Base-by-base conservation (phyloP, 2,888 invertebrate genomes). In the Ariolimax columbianus region DNA sequence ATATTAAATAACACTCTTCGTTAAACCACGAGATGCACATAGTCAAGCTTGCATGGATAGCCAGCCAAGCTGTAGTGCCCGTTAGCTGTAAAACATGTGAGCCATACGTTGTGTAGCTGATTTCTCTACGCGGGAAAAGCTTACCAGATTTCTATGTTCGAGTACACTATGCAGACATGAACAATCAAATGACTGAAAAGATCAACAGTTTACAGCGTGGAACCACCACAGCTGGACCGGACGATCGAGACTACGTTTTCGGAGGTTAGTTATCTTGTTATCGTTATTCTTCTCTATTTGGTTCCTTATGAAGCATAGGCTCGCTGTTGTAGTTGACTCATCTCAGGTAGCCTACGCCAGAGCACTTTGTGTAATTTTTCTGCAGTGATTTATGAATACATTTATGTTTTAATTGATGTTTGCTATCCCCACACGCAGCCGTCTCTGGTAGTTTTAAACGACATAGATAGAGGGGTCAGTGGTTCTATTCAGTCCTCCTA, bases 241-340 rank as follows among this genome's bases (percentile, higher is more conserved):
- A 82, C 38, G 82, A 82, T n/a, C 36, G 82, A 38, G 82, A 75
- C 38, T 82, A 82, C 40, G 63, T 82, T 17, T 82, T 82, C 63
- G 82, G 82, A 38, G 82, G 82, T 82, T 26, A 73, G 82, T 82
- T 43, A 33, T 26, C 1, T 7, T 75, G n/a, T n/a, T n/a, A n/a
- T n/a, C n/a, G n/a, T n/a, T n/a, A n/a, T n/a, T n/a, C n/a, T n/a
- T n/a, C n/a, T n/a, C n/a, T n/a, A n/a, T n/a, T n/a, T n/a, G n/a
- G n/a, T n/a, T n/a, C n/a, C n/a, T n/a, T n/a, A n/a, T n/a, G n/a
- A n/a, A n/a, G n/a, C n/a, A n/a, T n/a, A n/a, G n/a, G n/a, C n/a
- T n/a, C n/a, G n/a, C n/a, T n/a, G n/a, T n/a, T n/a, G n/a, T n/a
- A n/a, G n/a, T n/a, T n/a, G n/a, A n/a, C n/a, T n/a, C n/a, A n/a